These are phyloP conservation scores for Murina feae DNA, from an alignment of 2,113 vertebrate genomes.

Conservation along the genomic window DNA sequence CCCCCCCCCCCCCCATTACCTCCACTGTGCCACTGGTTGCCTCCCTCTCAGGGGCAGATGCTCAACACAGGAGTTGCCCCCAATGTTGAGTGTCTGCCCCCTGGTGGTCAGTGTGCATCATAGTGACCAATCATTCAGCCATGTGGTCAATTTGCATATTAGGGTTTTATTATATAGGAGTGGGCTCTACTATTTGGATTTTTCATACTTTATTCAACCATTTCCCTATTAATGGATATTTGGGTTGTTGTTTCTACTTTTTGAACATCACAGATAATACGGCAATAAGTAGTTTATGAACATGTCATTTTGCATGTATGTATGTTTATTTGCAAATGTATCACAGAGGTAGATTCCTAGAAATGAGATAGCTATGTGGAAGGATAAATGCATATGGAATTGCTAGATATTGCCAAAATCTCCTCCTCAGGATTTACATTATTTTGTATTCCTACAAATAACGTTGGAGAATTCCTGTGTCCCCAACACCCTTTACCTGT, in stretches of 20 bases:
- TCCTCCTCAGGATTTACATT: not conserved
- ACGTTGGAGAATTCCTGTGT: not conserved
- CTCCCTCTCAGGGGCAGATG: too few relatives aligned
- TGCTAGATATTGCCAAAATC: not conserved
- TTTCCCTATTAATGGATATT: not conserved
- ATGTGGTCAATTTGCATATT: too few relatives aligned
- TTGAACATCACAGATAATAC: not conserved
- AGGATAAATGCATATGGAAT: not conserved
- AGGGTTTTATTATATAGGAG: too few relatives aligned
- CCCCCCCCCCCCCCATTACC: too few relatives aligned
- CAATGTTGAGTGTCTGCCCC: too few relatives aligned
- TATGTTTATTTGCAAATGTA: not conserved
- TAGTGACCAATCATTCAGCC: too few relatives aligned
- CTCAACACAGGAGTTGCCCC: too few relatives aligned
- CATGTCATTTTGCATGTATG: not conserved
- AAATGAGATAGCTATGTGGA: not conserved
- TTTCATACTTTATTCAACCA: not conserved
- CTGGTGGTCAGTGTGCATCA: too few relatives aligned
- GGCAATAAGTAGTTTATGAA: not conserved
- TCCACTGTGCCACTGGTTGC: fast-evolving
- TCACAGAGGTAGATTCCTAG: not conserved
- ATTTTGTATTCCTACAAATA: not conserved
- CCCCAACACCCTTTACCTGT: not conserved
- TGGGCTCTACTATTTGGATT: not conserved
- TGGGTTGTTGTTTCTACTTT: not conserved